Conservation (phyloP, 2,797 vertebrate species). For the Acestrorhynchus altus region DNA sequence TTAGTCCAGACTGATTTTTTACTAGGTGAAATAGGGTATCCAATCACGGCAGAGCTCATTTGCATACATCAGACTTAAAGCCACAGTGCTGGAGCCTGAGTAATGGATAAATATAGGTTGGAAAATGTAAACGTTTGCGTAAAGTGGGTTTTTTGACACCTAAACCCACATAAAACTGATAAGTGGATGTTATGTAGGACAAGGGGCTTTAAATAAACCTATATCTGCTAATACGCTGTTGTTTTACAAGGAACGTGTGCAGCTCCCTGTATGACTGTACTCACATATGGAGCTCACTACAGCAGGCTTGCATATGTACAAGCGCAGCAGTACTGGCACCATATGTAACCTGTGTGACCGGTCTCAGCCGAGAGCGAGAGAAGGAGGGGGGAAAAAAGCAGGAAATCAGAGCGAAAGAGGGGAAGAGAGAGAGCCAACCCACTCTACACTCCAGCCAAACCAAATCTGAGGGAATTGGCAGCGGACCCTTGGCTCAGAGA, state of each 20-base stretch:
- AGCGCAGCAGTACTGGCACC: constrained; percentile 49
- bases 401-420: constrained; percentile 52
- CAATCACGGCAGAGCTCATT: too few relatives aligned
- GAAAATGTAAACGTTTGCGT: too few relatives aligned
- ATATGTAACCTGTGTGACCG: constrained; percentile 50
- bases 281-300: too few relatives aligned
- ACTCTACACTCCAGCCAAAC: constrained; percentile 75
- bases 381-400: constrained; percentile 42
- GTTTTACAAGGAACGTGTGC: neutral
- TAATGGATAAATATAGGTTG: too few relatives aligned
- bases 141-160: too few relatives aligned
- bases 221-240: neutral
- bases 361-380: constrained; percentile 35
- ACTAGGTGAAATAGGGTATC: too few relatives aligned
- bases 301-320: neutral
- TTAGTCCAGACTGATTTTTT: too few relatives aligned
- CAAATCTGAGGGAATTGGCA: constrained; percentile 79
- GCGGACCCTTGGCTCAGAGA: constrained; percentile 75
- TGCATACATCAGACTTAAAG: too few relatives aligned
- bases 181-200: too few relatives aligned
- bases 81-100: too few relatives aligned
- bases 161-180: too few relatives aligned
- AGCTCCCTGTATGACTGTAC: too few relatives aligned
- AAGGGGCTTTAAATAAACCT: neutral
- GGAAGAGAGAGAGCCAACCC: constrained; percentile 67